phyloP scores from a whole-genome alignment of 2,797 vertebrate genomes.

The Diglossa cyanea region DNA sequence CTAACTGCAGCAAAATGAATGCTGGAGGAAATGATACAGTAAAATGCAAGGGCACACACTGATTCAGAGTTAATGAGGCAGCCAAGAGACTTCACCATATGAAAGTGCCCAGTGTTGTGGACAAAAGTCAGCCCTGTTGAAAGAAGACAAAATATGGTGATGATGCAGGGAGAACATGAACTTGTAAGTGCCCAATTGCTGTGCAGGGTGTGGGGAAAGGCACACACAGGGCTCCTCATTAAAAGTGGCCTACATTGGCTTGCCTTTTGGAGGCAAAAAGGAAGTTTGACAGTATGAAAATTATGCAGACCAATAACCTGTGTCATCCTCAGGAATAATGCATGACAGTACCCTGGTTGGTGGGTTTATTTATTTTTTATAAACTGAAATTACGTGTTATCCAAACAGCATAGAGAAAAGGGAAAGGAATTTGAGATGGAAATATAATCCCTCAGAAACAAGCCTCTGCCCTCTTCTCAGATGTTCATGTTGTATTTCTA shows the following conservation, averaged over 20 bases:
- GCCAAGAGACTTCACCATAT: not conserved
- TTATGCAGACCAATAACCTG: not conserved
- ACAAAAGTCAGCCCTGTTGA: not conserved
- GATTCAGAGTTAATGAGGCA: conserved; percentile 17
- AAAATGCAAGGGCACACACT: conserved; percentile 8
- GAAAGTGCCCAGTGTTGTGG: not conserved
- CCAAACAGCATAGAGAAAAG: not conserved
- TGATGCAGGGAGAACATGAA: not conserved
- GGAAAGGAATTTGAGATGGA: not conserved
- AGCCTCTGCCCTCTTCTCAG: not conserved
- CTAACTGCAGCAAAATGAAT: not conserved
- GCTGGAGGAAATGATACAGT: conserved; percentile 6
- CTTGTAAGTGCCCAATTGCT: not conserved
- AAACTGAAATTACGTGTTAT: not conserved
- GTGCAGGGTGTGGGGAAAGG: not conserved
- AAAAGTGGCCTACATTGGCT: conserved; percentile 18
- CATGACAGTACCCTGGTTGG: not conserved
- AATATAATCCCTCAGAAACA: not conserved
- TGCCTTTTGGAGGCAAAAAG: not conserved
- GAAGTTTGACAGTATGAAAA: not conserved
- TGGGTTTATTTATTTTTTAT: not conserved
- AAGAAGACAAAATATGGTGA: not conserved
- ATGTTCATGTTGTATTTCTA: not conserved
- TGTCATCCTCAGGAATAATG: not conserved
- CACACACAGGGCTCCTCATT: conserved; percentile 4